phyloP scores from a whole-genome alignment of 2,888 invertebrate genomes.

The Cephus pygmeus region DNA sequence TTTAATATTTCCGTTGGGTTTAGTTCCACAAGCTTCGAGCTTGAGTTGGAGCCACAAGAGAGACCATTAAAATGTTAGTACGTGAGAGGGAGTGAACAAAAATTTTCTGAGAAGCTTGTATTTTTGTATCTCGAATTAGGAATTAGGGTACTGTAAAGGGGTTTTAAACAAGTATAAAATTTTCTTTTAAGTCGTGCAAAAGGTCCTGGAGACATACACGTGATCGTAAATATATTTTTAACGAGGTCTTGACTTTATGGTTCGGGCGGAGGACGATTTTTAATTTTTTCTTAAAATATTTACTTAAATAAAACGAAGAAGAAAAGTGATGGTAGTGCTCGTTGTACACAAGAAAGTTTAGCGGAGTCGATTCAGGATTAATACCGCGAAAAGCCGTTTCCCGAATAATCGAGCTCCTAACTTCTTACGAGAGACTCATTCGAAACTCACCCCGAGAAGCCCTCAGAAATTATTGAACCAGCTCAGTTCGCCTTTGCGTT shows the following conservation, averaged over 20 bases:
- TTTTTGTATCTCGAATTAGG: too few species aligned
- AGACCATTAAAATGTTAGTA: neutral
- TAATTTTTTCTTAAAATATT: neutral
- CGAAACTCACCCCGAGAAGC: constrained; percentile 21
- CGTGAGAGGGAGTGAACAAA: neutral
- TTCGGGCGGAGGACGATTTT: neutral
- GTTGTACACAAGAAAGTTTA: neutral
- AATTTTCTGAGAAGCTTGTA: neutral
- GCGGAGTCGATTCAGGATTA: constrained; percentile 24
- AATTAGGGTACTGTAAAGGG: too few species aligned
- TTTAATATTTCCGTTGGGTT: neutral
- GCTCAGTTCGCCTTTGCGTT: constrained; percentile 21
- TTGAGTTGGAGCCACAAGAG: neutral
- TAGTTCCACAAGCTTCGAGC: neutral
- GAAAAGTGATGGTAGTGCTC: neutral
- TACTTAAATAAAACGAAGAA: neutral
- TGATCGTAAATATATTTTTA: neutral
- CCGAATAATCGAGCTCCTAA: constrained; percentile 37
- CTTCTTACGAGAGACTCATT: constrained; percentile 17
- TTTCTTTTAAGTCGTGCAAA: neutral
- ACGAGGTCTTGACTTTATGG: neutral
- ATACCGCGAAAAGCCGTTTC: constrained; percentile 36
- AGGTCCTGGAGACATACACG: neutral
- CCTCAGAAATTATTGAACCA: constrained; percentile 40
- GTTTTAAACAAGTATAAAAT: neutral